Evolutionary conservation across 1,140 invertebrate genomes (phyloP).

Genomic region (Schlechtendalia chinensis): DNA sequence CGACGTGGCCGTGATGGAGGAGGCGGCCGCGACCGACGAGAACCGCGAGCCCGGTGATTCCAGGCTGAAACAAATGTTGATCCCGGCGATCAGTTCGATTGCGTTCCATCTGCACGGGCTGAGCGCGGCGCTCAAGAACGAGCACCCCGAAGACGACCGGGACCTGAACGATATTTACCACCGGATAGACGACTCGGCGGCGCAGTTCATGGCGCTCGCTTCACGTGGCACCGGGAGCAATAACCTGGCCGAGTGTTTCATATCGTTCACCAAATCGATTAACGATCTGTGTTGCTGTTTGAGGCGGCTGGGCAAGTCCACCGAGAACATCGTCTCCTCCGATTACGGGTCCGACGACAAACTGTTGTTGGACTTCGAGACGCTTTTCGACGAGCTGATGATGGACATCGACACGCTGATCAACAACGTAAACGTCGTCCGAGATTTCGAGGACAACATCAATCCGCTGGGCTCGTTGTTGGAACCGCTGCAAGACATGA

Average conservation of each 20-base stretch:
- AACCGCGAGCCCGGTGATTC: background rate
- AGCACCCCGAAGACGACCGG: background rate
- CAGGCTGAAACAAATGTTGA: background rate
- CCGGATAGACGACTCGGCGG: background rate
- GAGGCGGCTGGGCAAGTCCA: constrained; percentile 2
- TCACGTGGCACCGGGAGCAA: constrained; percentile 7
- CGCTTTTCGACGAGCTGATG: constrained; percentile 32
- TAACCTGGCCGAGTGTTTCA: constrained; percentile 40
- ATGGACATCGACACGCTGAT: constrained; percentile 32
- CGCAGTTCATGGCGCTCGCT: constrained; percentile 1
- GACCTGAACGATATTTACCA: constrained; percentile 22
- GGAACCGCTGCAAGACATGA: constrained; percentile 37
- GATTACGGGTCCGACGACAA: constrained; percentile 43
- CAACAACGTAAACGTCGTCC: constrained; percentile 37
- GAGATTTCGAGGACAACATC: constrained; percentile 33
- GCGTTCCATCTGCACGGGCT: constrained; percentile 14
- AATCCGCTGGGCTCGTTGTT: constrained; percentile 26
- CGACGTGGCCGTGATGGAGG: background rate
- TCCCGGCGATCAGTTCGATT: constrained; percentile 31
- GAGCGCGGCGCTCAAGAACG: background rate
- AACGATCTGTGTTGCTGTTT: constrained; percentile 38
- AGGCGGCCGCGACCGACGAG: background rate
- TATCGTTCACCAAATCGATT: constrained; percentile 32
- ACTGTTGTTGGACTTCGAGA: constrained; percentile 29
- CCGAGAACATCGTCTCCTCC: constrained; percentile 28